Conservation (phyloP, 2,888 invertebrate genomes). For the Fragum whitleyi region DNA sequence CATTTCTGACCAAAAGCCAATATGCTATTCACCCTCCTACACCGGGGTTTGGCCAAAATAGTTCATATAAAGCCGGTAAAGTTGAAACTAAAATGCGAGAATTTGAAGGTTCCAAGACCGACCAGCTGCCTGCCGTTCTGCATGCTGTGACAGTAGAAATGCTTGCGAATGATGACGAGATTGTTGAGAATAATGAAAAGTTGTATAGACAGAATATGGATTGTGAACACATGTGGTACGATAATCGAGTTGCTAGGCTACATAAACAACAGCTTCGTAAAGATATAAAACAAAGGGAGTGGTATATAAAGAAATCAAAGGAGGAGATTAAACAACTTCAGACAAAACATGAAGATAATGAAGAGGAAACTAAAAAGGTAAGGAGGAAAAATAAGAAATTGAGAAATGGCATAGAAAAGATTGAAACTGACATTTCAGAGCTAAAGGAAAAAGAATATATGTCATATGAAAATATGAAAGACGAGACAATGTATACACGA, state of each 20-base stretch:
- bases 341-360: not conserved
- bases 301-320: not conserved
- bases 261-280: not conserved
- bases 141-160: not conserved
- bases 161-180: not conserved
- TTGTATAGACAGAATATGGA: not conserved
- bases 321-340: not conserved
- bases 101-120: not conserved
- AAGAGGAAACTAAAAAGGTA: not conserved
- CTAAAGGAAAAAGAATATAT: not conserved
- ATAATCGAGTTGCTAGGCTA: not conserved
- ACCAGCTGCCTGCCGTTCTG: not conserved
- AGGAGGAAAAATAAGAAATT: not conserved
- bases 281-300: not conserved
- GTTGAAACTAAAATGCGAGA: slow-evolving; percentile 1
- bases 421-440: not conserved
- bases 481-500: not conserved
- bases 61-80: not conserved
- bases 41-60: not conserved
- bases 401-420: not conserved
- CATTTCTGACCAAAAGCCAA: not conserved
- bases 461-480: not conserved
- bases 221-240: not conserved
- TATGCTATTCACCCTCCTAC: not conserved
- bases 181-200: not conserved